These are phyloP conservation scores for Euzophera pinguis DNA, from an alignment of 2,888 invertebrate genomes.

Conservation along the genomic window DNA sequence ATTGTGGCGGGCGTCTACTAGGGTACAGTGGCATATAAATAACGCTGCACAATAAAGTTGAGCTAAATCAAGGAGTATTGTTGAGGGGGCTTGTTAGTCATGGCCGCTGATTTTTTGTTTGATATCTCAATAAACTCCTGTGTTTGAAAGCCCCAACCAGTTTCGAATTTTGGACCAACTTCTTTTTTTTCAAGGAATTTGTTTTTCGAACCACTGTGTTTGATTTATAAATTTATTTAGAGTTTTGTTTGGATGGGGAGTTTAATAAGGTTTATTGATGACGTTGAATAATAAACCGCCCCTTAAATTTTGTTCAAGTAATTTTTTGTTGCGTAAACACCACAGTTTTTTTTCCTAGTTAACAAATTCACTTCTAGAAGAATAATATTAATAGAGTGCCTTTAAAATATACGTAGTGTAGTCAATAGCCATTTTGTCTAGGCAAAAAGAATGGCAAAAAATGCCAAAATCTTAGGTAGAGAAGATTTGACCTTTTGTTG, in stretches of 20 bases:
- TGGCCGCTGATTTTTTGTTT: conserved; percentile 78
- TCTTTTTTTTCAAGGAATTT: conserved; percentile 46
- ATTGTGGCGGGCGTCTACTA: conserved; percentile 49
- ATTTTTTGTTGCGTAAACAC: no score
- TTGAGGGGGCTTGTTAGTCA: conserved; percentile 69
- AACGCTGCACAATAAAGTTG: conserved; percentile 74
- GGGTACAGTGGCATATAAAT: conserved; percentile 69
- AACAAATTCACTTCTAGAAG: background rate
- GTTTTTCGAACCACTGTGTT: conserved; percentile 45
- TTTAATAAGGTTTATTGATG: conserved; percentile 53
- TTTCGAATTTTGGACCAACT: conserved; percentile 30
- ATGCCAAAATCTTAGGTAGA: no score
- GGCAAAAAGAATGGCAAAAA: no score
- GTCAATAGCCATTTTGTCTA: no score
- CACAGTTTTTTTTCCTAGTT: background rate
- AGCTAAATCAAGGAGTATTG: conserved; percentile 76
- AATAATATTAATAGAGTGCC: no score
- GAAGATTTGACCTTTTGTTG: no score
- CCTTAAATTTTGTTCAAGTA: conserved; percentile 23
- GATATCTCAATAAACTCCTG: conserved; percentile 75
- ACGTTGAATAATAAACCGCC: conserved; percentile 35
- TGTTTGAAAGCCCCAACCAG: conserved; percentile 59
- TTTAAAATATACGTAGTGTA: no score
- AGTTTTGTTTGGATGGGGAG: conserved; percentile 52
- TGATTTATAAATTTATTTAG: conserved; percentile 72